Base-by-base conservation (phyloP, 2,113 vertebrate genomes). In the Eulacestoma nigropectus region DNA sequence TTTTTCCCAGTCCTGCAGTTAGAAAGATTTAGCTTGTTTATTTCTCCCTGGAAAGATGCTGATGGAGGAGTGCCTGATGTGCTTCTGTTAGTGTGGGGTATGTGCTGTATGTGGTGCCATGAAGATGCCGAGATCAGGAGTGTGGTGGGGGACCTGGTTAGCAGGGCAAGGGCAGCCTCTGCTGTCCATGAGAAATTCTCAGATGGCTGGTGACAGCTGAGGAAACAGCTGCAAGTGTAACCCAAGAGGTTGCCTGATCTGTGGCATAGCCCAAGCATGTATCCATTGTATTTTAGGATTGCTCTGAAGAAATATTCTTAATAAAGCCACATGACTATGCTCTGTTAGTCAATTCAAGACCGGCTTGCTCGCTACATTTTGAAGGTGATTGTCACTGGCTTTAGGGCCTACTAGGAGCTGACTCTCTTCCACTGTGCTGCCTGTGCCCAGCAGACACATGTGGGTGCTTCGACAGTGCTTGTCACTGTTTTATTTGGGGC, bases 191-290 rank as follows among this genome's bases (percentile, higher is more conserved):
- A 42, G 86, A 7, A 46, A 33, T 41, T n/a, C 52, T 53, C 63
- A 20, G 41, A 13, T 63, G 67, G 13, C 63, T 73, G 75, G 18
- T 79, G 87, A 73, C 89, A 96, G 86, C 96, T 96, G 94, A 62
- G 68, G 59, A 72, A 85, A 57, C 92, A 96, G 91, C 88, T 96
- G 95, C 86, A 60, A 27, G 21, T 65, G 63, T 72, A 30, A 52
- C 1, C 6, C 8, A 5, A 47, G 63, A 70, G 39, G 22, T 5
- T 46, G 67, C 63, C 63, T 76, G 32, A 11, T 57, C 33, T 7
- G 52, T 46, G 75, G 18, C 86, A 50, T 39, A 46, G 64, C 59
- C 80, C 63, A 53, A 1, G 37, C 23, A 6, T 76, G 84, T 37
- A 39, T 70, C 87, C 53, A 46, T 88, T 74, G 81, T 82, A 73